These are phyloP conservation scores for Oncorhynchus kisutch DNA, from an alignment of 2,113 vertebrate species.

Conservation along the genomic window DNA sequence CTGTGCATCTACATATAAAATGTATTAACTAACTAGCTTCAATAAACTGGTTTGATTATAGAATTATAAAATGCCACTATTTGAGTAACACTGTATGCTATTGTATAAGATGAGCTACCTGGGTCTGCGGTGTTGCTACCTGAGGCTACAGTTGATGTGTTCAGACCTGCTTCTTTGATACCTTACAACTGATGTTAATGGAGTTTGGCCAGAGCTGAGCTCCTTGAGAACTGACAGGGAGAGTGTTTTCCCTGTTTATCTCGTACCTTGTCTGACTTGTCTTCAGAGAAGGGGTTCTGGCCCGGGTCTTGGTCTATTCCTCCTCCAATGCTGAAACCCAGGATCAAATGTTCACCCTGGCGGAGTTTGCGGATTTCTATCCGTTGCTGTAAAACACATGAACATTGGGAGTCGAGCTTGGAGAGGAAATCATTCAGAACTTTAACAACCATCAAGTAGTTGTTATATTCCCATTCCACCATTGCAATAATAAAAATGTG, in stretches of 20 bases:
- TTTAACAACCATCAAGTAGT: neutral
- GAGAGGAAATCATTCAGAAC: too few relatives aligned
- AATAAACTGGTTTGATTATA: neutral
- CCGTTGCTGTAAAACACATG: slow-evolving; percentile 79
- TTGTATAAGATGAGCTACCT: slow-evolving; percentile 15
- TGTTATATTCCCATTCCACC: slow-evolving; percentile 21
- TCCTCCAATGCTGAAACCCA: slow-evolving; percentile 98
- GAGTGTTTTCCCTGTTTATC: neutral
- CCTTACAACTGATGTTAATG: neutral
- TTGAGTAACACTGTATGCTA: neutral
- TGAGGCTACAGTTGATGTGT: slow-evolving; percentile 24
- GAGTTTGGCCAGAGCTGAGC: neutral
- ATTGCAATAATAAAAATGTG: neutral
- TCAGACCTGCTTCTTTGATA: slow-evolving; percentile 21
- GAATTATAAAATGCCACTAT: neutral
- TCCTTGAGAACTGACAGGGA: neutral
- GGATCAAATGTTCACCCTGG: slow-evolving; percentile 86
- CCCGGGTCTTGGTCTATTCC: slow-evolving; percentile 95
- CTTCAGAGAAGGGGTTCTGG: slow-evolving; percentile 95
- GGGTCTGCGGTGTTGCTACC: slow-evolving; percentile 11
- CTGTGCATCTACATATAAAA: too few relatives aligned
- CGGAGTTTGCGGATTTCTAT: slow-evolving; percentile 92
- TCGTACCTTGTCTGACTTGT: slow-evolving; percentile 92
- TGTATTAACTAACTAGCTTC: too few relatives aligned
- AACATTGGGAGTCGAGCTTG: neutral